Percentiles rank a stretch among this genome's conserved stretches.
These are phyloP conservation scores for Denticeps clupeoides DNA, from an alignment of 2,797 vertebrate species.

Conservation along the genomic window DNA sequence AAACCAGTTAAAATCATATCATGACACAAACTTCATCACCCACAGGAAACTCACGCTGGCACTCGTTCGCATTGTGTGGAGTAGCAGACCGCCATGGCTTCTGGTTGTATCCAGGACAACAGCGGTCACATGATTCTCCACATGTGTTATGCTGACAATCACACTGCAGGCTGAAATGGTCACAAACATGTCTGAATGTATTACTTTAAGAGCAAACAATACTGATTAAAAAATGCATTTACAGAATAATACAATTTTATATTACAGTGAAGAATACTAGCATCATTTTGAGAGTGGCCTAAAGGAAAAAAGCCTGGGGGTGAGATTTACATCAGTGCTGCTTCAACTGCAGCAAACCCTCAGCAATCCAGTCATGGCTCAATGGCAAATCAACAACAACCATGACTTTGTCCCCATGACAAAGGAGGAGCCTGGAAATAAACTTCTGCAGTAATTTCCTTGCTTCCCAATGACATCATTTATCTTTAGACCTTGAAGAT, in stretches of 20 bases:
- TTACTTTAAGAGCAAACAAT: too few relatives aligned
- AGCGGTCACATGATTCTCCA: constrained; percentile 77
- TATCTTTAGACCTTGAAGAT: too few relatives aligned
- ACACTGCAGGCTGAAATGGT: constrained; percentile 65
- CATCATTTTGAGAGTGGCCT: too few relatives aligned
- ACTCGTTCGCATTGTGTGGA: constrained; percentile 60
- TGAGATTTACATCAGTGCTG: too few relatives aligned
- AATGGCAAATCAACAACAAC: constrained; percentile 17
- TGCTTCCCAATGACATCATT: constrained; percentile 3
- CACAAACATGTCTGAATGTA: background rate
- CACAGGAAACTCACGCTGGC: constrained; percentile 75
- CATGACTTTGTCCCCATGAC: constrained; percentile 11
- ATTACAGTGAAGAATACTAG: too few relatives aligned
- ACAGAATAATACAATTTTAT: background rate
- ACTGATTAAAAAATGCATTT: background rate
- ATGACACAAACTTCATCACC: too few relatives aligned
- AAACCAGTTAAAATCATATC: too few relatives aligned
- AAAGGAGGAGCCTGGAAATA: constrained; percentile 21
- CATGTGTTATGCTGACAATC: constrained; percentile 86
- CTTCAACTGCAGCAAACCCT: background rate
- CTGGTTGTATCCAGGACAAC: constrained; percentile 80
- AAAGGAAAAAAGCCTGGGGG: too few relatives aligned
- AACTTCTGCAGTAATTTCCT: constrained; percentile 26
- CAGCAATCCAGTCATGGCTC: too few relatives aligned
- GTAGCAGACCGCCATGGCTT: constrained; percentile 72